These are phyloP conservation scores for Pao palembangensis DNA, from an alignment of 2,113 vertebrate species.

Conservation along the genomic window DNA sequence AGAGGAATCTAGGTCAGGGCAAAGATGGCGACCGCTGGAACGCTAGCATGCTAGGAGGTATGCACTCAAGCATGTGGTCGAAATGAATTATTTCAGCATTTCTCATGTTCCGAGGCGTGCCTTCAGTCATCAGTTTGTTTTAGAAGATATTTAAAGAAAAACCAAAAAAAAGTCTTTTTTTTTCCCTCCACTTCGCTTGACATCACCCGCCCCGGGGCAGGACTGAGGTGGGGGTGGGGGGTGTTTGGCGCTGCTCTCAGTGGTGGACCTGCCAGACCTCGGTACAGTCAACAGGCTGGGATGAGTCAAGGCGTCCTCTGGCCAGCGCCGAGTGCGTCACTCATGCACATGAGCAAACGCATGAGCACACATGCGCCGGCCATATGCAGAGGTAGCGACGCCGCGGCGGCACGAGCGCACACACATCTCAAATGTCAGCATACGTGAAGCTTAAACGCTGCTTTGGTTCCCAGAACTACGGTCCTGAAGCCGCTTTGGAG, in stretches of 20 bases:
- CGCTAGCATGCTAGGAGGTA: conserved; percentile 13
- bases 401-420: too few species aligned
- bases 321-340: conserved; percentile 51
- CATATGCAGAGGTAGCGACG: conserved; percentile 1
- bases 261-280: conserved; percentile 62
- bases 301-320: conserved; percentile 66
- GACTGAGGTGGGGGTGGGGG: not conserved
- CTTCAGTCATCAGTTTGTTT: not conserved
- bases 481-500: too few species aligned
- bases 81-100: not conserved
- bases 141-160: not conserved
- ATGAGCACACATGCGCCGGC: not conserved
- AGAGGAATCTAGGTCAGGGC: conserved; percentile 58
- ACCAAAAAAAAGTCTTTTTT: not conserved
- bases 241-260: conserved; percentile 43
- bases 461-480: not conserved
- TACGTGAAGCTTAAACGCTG: not conserved
- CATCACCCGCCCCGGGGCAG: conserved; percentile 47
- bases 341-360: conserved; percentile 29
- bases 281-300: conserved; percentile 53
- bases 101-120: too few species aligned
- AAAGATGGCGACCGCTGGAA: conserved; percentile 43
- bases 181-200: conserved; percentile 15
- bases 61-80: not conserved
- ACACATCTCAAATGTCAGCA: not conserved